These are phyloP conservation scores for Triplophysa tibetana DNA, from an alignment of 2,113 vertebrate species.

Conservation along the genomic window DNA sequence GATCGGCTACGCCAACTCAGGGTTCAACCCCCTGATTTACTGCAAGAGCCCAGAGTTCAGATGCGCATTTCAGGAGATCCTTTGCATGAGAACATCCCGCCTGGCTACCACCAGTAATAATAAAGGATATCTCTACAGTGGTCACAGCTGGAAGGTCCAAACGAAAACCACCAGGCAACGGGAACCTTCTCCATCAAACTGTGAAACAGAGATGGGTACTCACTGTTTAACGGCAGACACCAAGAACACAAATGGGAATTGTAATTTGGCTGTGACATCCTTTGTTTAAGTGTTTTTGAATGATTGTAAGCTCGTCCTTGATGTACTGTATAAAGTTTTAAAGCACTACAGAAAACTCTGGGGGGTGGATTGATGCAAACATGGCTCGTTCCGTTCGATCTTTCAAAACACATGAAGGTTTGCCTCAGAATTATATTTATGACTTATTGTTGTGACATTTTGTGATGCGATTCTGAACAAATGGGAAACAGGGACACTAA, in stretches of 20 bases:
- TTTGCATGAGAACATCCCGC: conserved; percentile 74
- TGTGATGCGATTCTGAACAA: background rate
- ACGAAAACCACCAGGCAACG: conserved; percentile 66
- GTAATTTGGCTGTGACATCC: conserved; percentile 58
- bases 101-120: conserved; percentile 69
- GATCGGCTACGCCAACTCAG: conserved; percentile 94
- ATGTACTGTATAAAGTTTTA: background rate
- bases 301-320: background rate
- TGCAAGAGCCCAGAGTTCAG: conserved; percentile 94
- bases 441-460: background rate
- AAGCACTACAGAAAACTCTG: conserved; percentile 1
- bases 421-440: background rate
- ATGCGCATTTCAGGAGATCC: conserved; percentile 90
- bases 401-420: background rate
- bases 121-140: conserved; percentile 76
- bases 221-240: conserved; percentile 66
- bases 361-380: conserved; percentile 24
- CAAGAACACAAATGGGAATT: conserved; percentile 62
- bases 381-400: background rate
- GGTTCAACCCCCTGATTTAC: conserved; percentile 96
- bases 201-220: conserved; percentile 70
- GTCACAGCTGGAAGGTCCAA: conserved; percentile 67
- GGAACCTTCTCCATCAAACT: conserved; percentile 59
- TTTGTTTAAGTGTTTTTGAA: conserved; percentile 56
- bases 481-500: background rate